These are phyloP conservation scores for Cichlasoma orientale DNA, from an alignment of 2,797 vertebrate species.

Conservation along the genomic window DNA sequence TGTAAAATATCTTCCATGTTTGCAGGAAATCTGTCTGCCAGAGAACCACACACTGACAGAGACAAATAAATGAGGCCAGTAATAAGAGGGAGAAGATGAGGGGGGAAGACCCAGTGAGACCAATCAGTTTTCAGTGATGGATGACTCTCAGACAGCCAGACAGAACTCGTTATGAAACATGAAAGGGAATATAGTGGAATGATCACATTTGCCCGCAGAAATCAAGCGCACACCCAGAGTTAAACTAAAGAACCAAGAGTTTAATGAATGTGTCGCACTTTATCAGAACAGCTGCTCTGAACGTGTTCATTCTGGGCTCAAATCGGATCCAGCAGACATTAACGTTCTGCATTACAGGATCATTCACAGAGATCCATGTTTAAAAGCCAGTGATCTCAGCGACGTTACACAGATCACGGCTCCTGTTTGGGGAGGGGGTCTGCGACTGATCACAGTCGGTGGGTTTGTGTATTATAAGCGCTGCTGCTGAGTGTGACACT, in stretches of 20 bases:
- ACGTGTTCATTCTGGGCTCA: too few species aligned
- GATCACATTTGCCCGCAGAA: neutral
- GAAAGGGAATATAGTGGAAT: neutral
- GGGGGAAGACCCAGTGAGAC: neutral
- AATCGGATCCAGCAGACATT: neutral
- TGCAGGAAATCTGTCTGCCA: neutral
- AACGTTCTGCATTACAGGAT: neutral
- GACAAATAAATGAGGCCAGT: neutral
- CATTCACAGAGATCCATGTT: neutral
- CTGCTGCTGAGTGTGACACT: neutral
- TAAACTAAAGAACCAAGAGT: neutral
- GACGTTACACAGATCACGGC: neutral
- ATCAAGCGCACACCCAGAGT: neutral
- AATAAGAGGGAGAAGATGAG: neutral
- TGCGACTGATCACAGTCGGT: neutral
- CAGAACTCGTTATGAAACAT: neutral
- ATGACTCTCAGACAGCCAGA: neutral
- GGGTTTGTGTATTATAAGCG: neutral
- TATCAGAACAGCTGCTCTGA: neutral
- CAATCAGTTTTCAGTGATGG: neutral
- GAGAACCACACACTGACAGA: neutral
- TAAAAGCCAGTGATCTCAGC: neutral
- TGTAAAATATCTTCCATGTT: neutral
- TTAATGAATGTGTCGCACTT: neutral
- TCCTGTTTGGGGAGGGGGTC: neutral